phyloP scores from a whole-genome alignment of 2,797 vertebrate species.

The Muraenolepis orangiensis region DNA sequence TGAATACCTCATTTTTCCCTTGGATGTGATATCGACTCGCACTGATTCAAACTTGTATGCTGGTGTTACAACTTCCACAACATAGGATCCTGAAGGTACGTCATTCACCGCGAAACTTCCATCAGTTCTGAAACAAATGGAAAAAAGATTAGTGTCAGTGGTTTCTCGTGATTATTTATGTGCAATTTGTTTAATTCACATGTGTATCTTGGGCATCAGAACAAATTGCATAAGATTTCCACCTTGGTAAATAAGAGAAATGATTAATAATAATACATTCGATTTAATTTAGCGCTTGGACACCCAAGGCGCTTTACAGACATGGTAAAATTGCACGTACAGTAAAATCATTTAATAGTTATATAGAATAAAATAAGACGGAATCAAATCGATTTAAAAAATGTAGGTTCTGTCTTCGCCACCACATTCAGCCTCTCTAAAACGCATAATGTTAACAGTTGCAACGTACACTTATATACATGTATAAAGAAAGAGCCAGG shows the following conservation, averaged over 20 bases:
- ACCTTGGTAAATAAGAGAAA: too few species aligned
- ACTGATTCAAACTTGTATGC: constrained; percentile 90
- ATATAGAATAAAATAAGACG: too few species aligned
- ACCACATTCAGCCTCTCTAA: not conserved
- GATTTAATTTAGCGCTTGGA: too few species aligned
- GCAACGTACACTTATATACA: not conserved
- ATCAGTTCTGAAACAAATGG: constrained; percentile 78
- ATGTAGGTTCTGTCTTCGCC: too few species aligned
- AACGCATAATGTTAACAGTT: not conserved
- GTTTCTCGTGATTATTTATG: not conserved
- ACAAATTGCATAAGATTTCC: not conserved
- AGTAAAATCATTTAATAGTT: too few species aligned
- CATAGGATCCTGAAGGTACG: constrained; percentile 94
- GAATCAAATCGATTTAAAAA: too few species aligned
- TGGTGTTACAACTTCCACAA: constrained; percentile 90
- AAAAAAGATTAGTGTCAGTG: not conserved
- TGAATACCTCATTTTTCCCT: constrained; percentile 96
- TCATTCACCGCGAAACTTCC: constrained; percentile 98
- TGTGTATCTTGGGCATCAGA: not conserved
- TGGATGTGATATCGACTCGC: constrained; percentile 96
- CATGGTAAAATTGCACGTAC: too few species aligned
- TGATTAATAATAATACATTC: too few species aligned
- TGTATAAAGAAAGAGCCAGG: not conserved
- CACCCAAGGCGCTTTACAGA: too few species aligned
- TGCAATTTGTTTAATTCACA: not conserved